Percentiles rank a stretch among this genome's conserved stretches.
Conservation (phyloP, 1,140 invertebrate genomes). For the Zaprionus vittiger region DNA sequence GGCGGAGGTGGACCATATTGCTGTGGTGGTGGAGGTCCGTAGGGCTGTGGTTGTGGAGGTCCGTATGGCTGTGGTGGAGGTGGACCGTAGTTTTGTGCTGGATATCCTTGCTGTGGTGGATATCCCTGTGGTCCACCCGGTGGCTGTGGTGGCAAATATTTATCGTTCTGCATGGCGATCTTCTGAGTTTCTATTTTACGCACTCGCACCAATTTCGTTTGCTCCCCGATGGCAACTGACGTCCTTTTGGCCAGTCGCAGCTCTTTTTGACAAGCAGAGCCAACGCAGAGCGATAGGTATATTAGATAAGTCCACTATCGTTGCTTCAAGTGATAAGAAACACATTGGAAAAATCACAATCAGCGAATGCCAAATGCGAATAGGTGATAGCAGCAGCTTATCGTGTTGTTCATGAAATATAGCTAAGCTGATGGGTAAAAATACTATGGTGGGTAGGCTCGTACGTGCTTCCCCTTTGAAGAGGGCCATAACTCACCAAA, state of each 20-base stretch:
- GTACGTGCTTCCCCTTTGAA: neutral
- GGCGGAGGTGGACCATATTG: constrained; percentile 20
- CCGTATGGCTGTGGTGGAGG: constrained; percentile 22
- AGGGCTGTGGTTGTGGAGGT: constrained; percentile 1
- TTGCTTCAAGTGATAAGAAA: constrained; percentile 11
- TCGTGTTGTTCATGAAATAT: constrained; percentile 8
- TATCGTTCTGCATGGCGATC: constrained; percentile 40
- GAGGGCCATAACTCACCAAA: neutral
- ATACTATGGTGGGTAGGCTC: neutral
- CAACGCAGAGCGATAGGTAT: constrained; percentile 1
- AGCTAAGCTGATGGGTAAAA: neutral
- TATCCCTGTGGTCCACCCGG: constrained; percentile 12
- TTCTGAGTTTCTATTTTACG: neutral
- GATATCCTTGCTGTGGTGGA: constrained; percentile 20
- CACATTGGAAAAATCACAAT: neutral
- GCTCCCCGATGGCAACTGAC: constrained; percentile 21
- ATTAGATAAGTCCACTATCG: constrained; percentile 20
- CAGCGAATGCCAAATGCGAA: constrained; percentile 7
- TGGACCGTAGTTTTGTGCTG: constrained; percentile 38
- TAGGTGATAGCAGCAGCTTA: constrained; percentile 13
- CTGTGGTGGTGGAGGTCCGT: constrained; percentile 19
- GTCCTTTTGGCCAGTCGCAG: neutral
- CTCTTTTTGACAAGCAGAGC: neutral
- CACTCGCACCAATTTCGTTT: neutral
- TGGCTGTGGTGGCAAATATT: constrained; percentile 23